Evolutionary conservation across 2,113 vertebrate genomes (phyloP), one percentile per base, ranked within the genome.

Genomic region (Meleagris gallopavo): DNA sequence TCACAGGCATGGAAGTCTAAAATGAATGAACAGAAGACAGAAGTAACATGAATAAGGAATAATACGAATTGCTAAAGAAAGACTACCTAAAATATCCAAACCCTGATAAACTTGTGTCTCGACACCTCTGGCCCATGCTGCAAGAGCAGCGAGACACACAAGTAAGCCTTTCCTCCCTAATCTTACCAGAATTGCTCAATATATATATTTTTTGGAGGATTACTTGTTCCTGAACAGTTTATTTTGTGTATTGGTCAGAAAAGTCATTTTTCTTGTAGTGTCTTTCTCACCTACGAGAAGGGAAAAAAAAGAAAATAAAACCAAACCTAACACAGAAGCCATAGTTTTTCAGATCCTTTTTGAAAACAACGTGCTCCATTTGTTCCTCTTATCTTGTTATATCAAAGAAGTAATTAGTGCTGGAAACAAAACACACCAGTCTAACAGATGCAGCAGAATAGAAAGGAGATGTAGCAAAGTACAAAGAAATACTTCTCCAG

Each of bases 211-310:
- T 50, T 13, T 1, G 14, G 7, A n/a, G 89, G 90, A 97, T 96
- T 96, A 96, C 76, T 70, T 95, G 92, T 95, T 93, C 94, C 95
- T 66, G 96, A 86, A 79, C 13, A 84, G 15, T 89, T 93, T 81
- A 74, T 89, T 43, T 78, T 69, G 76, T 3, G 9, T 74, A 64
- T 83, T 60, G 78, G 81, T 46, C 45, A 64, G 57, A 38, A 93
- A 90, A 65, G 13, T 9, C 7, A 78, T 86, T 88, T 73, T 57
- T 52, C 55, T 83, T 87, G 77, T 57, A 57, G 2, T 58, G 66
- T 64, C 58, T 76, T 89, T 67, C 62, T 79, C 77, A 92, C 77
- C 83, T 86, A 61, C 13, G 48, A 73, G 43, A 21, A 22, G 27
- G 45, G 57, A 57, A 32, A n/a, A 8, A 46, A 32, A n/a, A 8